Evolutionary conservation across 92 coral and sea anemone genomes (phyloP).

Genomic region (Epizoanthus scotinus): DNA sequence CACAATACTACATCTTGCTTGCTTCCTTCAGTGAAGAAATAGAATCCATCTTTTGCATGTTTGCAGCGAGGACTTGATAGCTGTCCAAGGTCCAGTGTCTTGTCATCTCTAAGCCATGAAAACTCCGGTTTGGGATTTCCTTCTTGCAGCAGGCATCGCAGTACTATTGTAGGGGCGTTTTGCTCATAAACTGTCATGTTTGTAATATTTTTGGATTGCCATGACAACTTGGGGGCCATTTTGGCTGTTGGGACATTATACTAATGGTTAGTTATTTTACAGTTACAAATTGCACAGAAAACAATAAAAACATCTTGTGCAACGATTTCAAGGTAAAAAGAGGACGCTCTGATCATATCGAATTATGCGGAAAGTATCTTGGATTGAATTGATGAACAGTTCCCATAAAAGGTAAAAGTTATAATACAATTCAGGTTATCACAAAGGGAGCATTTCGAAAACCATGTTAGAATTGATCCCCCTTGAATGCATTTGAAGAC

Average conservation of each 20-base stretch:
- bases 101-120: background rate
- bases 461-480: no score
- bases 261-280: background rate
- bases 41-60: conserved; percentile 29
- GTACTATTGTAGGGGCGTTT: background rate
- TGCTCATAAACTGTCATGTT: conserved; percentile 16
- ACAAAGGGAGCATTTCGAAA: no score
- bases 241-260: background rate
- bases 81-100: background rate
- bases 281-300: background rate
- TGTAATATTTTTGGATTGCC: background rate
- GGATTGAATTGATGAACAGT: no score
- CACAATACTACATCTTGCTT: conserved; percentile 21
- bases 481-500: no score
- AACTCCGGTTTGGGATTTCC: conserved; percentile 14
- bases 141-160: conserved; percentile 1
- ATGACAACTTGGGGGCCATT: conserved; percentile 5
- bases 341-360: no score
- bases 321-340: no score
- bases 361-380: no score
- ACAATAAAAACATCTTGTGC: background rate
- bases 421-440: no score
- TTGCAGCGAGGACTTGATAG: conserved; percentile 7
- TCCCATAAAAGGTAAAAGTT: no score
- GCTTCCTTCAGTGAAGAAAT: conserved; percentile 16